Conservation (phyloP, 2,113 vertebrate species). For the Scolopax mira region DNA sequence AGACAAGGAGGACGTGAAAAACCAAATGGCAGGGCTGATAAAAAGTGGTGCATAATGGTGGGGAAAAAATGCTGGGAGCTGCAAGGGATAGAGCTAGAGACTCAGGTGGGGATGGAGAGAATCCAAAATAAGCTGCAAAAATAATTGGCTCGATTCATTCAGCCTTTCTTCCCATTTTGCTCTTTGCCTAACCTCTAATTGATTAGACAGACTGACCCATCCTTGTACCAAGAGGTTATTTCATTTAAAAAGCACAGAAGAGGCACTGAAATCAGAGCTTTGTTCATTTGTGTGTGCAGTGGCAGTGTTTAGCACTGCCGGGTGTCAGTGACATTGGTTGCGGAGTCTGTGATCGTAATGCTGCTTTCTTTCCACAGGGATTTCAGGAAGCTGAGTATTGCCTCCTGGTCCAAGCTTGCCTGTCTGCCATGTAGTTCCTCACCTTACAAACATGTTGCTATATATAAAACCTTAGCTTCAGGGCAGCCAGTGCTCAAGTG, state of each 20-base stretch:
- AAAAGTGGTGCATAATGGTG: background rate
- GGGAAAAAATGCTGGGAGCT: background rate
- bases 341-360: rapidly evolving
- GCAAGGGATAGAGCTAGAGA: background rate
- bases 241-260: background rate
- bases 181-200: background rate
- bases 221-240: background rate
- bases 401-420: background rate
- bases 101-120: background rate
- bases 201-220: background rate
- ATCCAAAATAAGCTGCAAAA: background rate
- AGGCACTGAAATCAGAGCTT: background rate
- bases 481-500: background rate
- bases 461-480: background rate
- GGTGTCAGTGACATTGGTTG: background rate
- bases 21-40: background rate
- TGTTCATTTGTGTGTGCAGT: background rate
- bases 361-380: background rate
- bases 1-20: background rate
- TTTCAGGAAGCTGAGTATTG: background rate
- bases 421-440: background rate
- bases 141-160: background rate
- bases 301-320: background rate
- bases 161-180: background rate
- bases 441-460: background rate